Conservation (phyloP, 2,113 vertebrate species). For the Burhinus bistriatus region DNA sequence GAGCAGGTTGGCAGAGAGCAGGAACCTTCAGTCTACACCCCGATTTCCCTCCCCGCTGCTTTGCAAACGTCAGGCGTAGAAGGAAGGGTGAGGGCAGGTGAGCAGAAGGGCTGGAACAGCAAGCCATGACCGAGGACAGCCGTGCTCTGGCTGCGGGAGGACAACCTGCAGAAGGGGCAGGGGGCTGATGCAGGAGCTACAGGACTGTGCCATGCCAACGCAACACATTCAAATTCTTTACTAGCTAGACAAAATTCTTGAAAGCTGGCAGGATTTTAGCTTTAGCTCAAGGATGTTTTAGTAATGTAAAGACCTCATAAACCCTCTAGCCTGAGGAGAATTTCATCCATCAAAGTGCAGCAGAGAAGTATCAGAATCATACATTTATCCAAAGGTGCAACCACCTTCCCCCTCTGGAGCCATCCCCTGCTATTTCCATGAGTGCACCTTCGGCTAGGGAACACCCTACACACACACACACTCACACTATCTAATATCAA, state of each 20-base stretch:
- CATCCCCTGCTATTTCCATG: neutral
- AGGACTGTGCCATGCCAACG: neutral
- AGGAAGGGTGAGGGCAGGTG: neutral
- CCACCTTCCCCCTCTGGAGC: neutral
- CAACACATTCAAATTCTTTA: neutral
- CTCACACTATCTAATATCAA: neutral
- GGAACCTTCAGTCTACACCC: neutral
- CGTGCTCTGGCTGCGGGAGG: neutral
- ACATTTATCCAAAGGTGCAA: neutral
- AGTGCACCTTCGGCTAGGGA: neutral
- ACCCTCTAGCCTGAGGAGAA: neutral
- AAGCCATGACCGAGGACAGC: fast-evolving
- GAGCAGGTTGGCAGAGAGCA: neutral
- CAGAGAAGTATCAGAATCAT: neutral
- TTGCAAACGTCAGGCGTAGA: neutral
- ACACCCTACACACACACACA: neutral
- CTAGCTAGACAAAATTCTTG: neutral
- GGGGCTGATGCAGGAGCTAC: neutral
- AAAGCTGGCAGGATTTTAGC: neutral
- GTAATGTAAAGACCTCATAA: neutral
- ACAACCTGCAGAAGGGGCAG: neutral
- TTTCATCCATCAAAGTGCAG: neutral
- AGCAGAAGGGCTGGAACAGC: neutral
- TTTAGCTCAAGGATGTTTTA: neutral
- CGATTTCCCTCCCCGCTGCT: fast-evolving